Base-by-base conservation (phyloP, 2,113 vertebrate species). In the human region DNA sequence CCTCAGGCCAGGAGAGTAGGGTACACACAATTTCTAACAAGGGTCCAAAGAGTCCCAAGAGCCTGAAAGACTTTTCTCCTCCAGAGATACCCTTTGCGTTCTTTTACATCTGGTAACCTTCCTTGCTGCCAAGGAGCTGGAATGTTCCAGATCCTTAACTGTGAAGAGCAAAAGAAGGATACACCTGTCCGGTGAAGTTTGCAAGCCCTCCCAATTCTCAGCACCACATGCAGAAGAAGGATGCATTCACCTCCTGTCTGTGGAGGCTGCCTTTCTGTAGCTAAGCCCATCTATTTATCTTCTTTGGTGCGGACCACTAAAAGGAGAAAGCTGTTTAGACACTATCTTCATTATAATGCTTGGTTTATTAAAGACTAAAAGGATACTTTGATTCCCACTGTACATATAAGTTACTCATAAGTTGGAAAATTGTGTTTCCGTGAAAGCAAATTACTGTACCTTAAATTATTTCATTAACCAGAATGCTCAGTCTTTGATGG, bases 401-500 rank as follows among this genome's bases (percentile, higher is more conserved):
- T 66, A 64, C 23, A 30, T 32, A 0, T 32, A 75, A 72, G 20
- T 83, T 70, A 70, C 30, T 89, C 55, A 66, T 9, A 61, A 80
- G 35, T 13, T 84, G 50, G 27, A 68, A 88, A 81, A 70, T 35
- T 52, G 8, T 35, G 61, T 68, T 96, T 94, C 25, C 20, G 48
- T 59, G 76, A 35, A 80, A 93, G 52, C 83, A 55, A 86, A 76
- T 79, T 78, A 38, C 9, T 57, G 52, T 96, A n/a, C 48, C 68
- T 68, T 64, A 90, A 90, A 38, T 89, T 16, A 80, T 40, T 92
- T 91, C 81, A 85, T 93, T 82, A 82, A 89, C 52, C 48, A 72
- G 61, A 52, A 84, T 96, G 32, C 12, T 83, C 35, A 48, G 50
- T 72, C 9, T 91, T 94, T 68, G 5, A 57, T 13, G 48, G 25